Percentiles rank a stretch among this genome's conserved stretches.
These are phyloP conservation scores for Xestoiulus laeticollis DNA, from an alignment of 2,888 invertebrate genomes.

Conservation along the genomic window DNA sequence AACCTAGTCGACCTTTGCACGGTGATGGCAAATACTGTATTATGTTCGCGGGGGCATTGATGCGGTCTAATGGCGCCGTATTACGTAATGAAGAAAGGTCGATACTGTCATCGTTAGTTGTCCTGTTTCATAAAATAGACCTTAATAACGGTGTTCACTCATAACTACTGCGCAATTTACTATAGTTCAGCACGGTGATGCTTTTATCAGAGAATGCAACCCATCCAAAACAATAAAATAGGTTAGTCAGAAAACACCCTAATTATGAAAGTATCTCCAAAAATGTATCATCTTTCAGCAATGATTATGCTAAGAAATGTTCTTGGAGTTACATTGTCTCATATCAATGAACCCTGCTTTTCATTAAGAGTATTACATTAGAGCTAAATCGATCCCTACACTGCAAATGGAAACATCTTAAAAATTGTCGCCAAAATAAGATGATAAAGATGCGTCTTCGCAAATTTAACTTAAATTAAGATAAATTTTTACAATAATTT, in stretches of 20 bases:
- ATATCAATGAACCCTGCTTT: neutral
- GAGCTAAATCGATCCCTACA: too few relatives aligned
- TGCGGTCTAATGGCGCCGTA: neutral
- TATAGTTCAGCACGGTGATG: neutral
- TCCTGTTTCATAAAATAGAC: neutral
- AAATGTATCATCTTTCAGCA: neutral
- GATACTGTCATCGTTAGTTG: neutral
- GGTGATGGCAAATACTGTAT: neutral
- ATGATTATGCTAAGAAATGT: neutral
- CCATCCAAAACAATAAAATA: neutral
- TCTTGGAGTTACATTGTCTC: too few relatives aligned
- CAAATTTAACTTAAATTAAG: too few relatives aligned
- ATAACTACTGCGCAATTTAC: slow-evolving; percentile 6
- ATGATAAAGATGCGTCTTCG: too few relatives aligned
- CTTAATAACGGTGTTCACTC: neutral
- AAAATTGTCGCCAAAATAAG: too few relatives aligned
- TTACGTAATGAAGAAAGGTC: slow-evolving; percentile 25
- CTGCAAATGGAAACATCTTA: too few relatives aligned
- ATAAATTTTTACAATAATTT: too few relatives aligned
- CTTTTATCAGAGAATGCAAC: neutral
- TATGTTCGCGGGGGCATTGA: slow-evolving; percentile 25
- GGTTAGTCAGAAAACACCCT: neutral
- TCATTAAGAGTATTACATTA: too few relatives aligned
- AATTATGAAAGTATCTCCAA: neutral
- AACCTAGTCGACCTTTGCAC: slow-evolving; percentile 27